Evolutionary conservation across 2,797 vertebrate species (phyloP).

Genomic region (Saxicola maurus): DNA sequence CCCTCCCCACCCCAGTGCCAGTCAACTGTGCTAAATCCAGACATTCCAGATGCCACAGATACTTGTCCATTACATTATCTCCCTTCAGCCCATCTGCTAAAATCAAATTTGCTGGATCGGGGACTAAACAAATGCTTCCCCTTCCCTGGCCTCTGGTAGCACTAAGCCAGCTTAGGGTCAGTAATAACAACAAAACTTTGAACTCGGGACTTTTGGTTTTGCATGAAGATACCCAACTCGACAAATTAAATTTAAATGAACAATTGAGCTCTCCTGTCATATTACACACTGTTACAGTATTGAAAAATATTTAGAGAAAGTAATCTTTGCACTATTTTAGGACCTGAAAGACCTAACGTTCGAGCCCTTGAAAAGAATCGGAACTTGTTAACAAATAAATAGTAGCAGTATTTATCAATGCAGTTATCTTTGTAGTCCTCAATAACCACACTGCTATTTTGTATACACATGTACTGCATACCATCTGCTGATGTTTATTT

Average conservation of each 20-base stretch:
- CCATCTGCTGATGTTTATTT: conserved; percentile 74
- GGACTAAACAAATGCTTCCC: not conserved
- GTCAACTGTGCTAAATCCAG: conserved; percentile 35
- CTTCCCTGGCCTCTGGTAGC: not conserved
- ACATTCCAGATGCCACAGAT: conserved; percentile 34
- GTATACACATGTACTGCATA: conserved; percentile 48
- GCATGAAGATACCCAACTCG: not conserved
- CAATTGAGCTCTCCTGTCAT: not conserved
- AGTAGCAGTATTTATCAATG: conserved; percentile 28
- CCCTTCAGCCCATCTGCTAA: conserved; percentile 23
- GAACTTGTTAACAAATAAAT: conserved; percentile 30
- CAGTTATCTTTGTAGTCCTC: conserved; percentile 22
- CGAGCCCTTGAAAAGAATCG: not conserved
- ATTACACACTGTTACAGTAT: not conserved
- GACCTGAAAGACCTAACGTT: not conserved
- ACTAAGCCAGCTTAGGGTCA: conserved; percentile 16
- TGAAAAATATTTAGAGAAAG: not conserved
- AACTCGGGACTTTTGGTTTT: not conserved
- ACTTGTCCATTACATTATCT: conserved; percentile 32
- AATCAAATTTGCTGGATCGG: conserved; percentile 24
- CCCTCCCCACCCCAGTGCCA: not conserved
- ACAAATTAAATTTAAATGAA: not conserved
- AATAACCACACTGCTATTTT: conserved; percentile 45
- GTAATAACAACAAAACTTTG: conserved; percentile 23
- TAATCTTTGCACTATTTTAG: not conserved